These are phyloP conservation scores for Murina feae DNA, from an alignment of 2,113 vertebrate genomes.

Conservation along the genomic window DNA sequence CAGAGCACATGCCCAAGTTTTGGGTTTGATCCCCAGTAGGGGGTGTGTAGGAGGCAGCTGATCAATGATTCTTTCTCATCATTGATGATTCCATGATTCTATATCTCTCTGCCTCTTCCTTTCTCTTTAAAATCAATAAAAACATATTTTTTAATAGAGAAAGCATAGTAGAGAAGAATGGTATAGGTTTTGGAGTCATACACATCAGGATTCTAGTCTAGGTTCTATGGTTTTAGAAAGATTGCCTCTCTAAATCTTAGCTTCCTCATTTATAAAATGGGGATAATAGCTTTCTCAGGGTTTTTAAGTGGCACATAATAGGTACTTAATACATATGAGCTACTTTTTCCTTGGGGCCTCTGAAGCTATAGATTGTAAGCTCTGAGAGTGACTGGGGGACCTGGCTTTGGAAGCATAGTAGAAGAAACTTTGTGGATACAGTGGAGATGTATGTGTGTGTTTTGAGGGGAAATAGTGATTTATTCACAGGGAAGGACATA, in stretches of 20 bases:
- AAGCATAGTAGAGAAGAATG: neutral
- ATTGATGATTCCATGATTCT: too few species aligned
- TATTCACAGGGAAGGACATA: neutral
- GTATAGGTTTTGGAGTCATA: neutral
- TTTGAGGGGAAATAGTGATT: neutral
- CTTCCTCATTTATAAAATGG: neutral
- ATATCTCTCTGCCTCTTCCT: too few species aligned
- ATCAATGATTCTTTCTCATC: too few species aligned
- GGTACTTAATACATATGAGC: neutral
- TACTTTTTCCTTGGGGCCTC: neutral
- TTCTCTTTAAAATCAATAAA: too few species aligned
- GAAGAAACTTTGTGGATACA: constrained; percentile 5
- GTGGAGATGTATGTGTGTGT: neutral
- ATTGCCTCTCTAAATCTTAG: neutral
- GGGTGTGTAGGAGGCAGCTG: too few species aligned
- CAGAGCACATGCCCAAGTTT: too few species aligned
- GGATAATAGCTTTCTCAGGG: neutral
- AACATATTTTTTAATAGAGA: neutral
- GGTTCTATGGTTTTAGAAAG: neutral
- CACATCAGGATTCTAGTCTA: neutral
- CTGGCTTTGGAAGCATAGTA: neutral
- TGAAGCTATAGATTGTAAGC: neutral
- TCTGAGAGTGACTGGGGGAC: neutral
- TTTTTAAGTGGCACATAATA: neutral
- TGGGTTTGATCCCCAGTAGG: too few species aligned